These are phyloP conservation scores for Ptychobarbus kaznakovi DNA, from an alignment of 2,797 vertebrate species.

Conservation along the genomic window DNA sequence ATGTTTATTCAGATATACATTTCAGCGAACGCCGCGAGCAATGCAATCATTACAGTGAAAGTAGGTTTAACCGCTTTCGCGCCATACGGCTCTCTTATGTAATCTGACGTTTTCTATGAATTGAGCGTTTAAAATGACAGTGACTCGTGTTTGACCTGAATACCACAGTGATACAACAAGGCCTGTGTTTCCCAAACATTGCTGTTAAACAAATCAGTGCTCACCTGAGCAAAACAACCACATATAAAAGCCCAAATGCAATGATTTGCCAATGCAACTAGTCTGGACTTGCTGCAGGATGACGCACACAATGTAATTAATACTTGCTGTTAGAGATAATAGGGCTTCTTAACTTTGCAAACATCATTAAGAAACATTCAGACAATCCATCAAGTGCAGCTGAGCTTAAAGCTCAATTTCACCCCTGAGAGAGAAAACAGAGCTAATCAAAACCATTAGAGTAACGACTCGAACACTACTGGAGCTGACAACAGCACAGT, in stretches of 20 bases:
- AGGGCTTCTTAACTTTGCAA: neutral
- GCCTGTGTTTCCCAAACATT: neutral
- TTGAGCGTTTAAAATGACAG: neutral
- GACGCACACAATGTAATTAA: neutral
- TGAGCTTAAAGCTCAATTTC: neutral
- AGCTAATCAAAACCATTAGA: neutral
- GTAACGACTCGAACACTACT: neutral
- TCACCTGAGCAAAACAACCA: neutral
- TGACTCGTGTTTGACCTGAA: neutral
- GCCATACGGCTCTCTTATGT: neutral
- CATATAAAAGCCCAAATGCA: neutral
- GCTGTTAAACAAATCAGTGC: neutral
- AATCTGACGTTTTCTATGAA: neutral
- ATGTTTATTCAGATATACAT: neutral
- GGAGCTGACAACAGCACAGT: neutral
- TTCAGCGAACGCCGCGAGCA: no score
- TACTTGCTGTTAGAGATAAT: neutral
- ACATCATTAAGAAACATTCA: neutral
- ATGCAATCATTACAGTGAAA: neutral
- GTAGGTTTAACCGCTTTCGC: neutral
- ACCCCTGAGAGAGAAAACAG: neutral
- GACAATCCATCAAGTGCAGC: neutral
- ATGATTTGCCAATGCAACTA: neutral
- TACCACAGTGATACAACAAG: constrained; percentile 3
- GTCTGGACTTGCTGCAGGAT: neutral